Base-by-base conservation (phyloP, 1,140 invertebrate genomes). In the Calephelis virginiensis region DNA sequence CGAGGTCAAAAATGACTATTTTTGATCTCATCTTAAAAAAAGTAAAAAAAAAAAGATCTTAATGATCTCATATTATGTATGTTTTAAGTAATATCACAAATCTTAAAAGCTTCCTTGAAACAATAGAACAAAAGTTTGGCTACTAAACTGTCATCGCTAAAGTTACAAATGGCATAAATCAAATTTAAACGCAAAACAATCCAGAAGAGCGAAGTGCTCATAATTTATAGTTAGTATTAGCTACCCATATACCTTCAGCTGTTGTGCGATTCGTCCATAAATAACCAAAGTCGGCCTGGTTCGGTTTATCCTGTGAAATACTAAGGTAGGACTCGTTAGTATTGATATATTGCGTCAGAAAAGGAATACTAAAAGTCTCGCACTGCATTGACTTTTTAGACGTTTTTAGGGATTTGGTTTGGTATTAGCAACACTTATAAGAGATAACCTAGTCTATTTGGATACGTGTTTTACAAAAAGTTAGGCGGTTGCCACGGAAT, bases 181-280 rank as follows among this genome's bases (percentile, higher is more conserved):
- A 59, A 38, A 38, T 59, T 37, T 12, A 12, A 38, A 59, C 38
- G n/a, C 56, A 59, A 59, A 59, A 59, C 37, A 59, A 59, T 59
- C n/a, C 28, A n/a, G 28, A n/a, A 37, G 12, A 59, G 12, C 11
- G 56, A 59, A 59, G 37, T 13, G 38, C 38, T 59, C 56, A 59
- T 59, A 59, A 59, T 59, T 59, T 59, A 59, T 59, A 59, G 56
- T 59, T 59, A 38, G 56, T 38, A 40, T 59, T 59, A 59, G 37
- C 17, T 37, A 56, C 56, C 56, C 56, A 59, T 59, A 59, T 59
- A 37, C 6, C 56, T 40, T 59, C 11, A 59, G 56, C 56, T 59
- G 37, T 59, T 59, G 56, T 59, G 56, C 56, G 56, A 38, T 38
- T 59, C 56, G 56, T 28, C 56, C 28, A 59, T 59, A 59, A 59